Base-by-base conservation (phyloP, 2,113 vertebrate species). In the Arenaria interpres region DNA sequence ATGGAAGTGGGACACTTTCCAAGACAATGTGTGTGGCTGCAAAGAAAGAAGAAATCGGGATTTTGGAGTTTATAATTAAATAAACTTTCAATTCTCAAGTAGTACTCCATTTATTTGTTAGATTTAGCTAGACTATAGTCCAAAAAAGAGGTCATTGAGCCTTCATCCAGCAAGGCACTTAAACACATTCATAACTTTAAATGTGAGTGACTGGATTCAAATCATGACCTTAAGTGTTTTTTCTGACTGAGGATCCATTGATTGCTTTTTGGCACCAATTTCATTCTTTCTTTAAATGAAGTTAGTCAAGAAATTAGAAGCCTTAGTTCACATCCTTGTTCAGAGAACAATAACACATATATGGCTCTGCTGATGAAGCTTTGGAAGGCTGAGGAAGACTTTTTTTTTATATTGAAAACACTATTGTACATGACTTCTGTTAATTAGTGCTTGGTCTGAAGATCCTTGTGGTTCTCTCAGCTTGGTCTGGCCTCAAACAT, bases 201-300 rank as follows among this genome's bases (percentile, higher is more conserved):
- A 81, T 64, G 87, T n/a, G 60, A 89, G 35, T 41, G 66, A 69
- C 43, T 74, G 53, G 45, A 56, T 85, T 96, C 32, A 72, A 92
- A 80, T 93, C 15, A 24, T 19, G 32, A 30, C 43, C 32, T 68
- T 69, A 57, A 90, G 39, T 59, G 43, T 62, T 94, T 92, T 93
- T 25, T 93, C 94, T 93, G 75, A 68, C 43, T 77, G 24, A 45
- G 30, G 9, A 73, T 51, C 46, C 57, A 46, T 46, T 93, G 60
- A 86, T 76, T 94, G 46, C n/a, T 80, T 95, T 91, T 92, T 95
- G 90, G 95, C 93, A 96, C 75, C 30, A 67, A 23, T 35, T 35
- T 91, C 10, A 46, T 77, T 91, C 50, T 93, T 90, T 59, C 76
- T 88, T 84, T 88, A 71, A 73, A 92, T 74, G 7, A 90, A 80